phyloP scores from a whole-genome alignment of 2,797 vertebrate species.

The Hoplostethus atlanticus region DNA sequence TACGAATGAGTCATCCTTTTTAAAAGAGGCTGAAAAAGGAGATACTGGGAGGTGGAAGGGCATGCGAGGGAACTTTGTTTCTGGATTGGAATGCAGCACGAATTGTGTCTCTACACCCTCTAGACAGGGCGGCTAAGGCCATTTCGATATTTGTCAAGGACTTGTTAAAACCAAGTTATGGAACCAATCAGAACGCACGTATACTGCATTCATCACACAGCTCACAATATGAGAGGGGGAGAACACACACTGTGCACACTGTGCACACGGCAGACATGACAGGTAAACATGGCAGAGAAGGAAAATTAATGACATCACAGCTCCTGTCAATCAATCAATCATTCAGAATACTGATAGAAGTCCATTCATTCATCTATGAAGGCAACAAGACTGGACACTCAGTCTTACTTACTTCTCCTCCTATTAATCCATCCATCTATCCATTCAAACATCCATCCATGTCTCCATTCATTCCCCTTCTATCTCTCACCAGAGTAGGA shows the following conservation, averaged over 20 bases:
- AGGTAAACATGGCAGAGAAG: slow-evolving; percentile 40
- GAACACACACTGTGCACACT: slow-evolving; percentile 52
- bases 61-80: slow-evolving; percentile 10
- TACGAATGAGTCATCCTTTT: neutral
- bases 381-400: slow-evolving; percentile 58
- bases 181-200: slow-evolving; percentile 84
- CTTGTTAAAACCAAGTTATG: slow-evolving; percentile 83
- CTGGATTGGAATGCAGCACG: slow-evolving; percentile 51
- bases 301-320: slow-evolving; percentile 60
- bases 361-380: slow-evolving; percentile 68
- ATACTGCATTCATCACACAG: slow-evolving; percentile 81
- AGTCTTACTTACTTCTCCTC: slow-evolving; percentile 27
- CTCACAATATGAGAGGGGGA: slow-evolving; percentile 73
- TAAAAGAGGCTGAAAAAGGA: neutral
- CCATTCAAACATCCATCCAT: slow-evolving; percentile 17
- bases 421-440: slow-evolving; percentile 10
- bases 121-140: slow-evolving; percentile 66
- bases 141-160: slow-evolving; percentile 56
- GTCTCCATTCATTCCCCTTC: slow-evolving; percentile 48
- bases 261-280: slow-evolving; percentile 54
- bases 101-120: slow-evolving; percentile 57
- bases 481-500: slow-evolving; percentile 32
- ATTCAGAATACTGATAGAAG: slow-evolving; percentile 77
- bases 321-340: slow-evolving; percentile 69
- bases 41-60: neutral